Evolutionary conservation across 1,140 invertebrate genomes (phyloP).

Genomic region (Chrysopa pallens): DNA sequence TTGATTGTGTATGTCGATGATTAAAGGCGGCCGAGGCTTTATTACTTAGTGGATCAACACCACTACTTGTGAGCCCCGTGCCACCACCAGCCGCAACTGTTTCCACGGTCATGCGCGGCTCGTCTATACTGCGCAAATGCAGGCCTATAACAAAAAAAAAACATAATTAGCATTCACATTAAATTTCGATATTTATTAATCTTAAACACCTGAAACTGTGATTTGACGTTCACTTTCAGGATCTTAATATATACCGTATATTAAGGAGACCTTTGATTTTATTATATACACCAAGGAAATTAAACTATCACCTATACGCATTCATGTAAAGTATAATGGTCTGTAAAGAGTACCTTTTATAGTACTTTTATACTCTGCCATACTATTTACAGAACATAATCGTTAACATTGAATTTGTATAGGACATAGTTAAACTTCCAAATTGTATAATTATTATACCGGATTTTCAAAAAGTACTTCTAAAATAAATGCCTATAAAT

Average conservation of each 20-base stretch:
- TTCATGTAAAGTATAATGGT: no score
- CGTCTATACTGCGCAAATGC: slow-evolving; percentile 61
- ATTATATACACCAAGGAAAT: background rate
- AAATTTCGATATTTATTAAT: no score
- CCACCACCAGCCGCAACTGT: slow-evolving; percentile 29
- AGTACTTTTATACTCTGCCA: no score
- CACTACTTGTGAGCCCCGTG: slow-evolving; percentile 22
- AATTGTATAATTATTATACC: no score
- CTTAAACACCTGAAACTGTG: background rate
- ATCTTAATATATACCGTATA: no score
- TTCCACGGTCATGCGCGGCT: slow-evolving; percentile 50
- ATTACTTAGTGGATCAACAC: background rate
- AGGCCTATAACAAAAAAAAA: slow-evolving; percentile 39
- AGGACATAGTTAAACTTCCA: no score
- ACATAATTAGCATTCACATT: background rate
- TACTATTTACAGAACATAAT: no score
- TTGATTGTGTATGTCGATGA: slow-evolving; percentile 26
- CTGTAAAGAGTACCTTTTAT: no score
- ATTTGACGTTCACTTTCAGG: background rate
- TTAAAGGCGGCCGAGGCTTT: slow-evolving; percentile 5
- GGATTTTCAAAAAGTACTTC: no score
- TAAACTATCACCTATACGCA: no score
- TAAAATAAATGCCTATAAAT: no score
- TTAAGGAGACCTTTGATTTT: background rate
- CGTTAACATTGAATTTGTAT: no score